phyloP scores from a whole-genome alignment of 2,113 vertebrate genomes.

The Vombatus ursinus region DNA sequence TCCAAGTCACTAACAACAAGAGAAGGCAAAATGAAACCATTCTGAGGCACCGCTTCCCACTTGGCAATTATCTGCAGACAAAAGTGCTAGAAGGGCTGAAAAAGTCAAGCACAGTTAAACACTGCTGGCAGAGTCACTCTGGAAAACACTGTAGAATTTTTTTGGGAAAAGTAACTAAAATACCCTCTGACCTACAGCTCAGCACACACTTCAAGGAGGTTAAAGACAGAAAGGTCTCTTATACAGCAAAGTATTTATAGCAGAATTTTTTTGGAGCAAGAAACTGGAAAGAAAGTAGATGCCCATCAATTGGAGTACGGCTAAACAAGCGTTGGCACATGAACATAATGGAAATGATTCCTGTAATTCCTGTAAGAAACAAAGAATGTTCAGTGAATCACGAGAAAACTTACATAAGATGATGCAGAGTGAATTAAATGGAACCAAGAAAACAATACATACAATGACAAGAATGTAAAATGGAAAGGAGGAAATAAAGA shows the following conservation, averaged over 20 bases:
- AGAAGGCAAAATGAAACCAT: not conserved
- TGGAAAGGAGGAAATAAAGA: not conserved
- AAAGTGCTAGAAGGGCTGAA: not conserved
- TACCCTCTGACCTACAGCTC: no score
- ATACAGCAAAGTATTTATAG: not conserved
- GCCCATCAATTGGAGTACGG: not conserved
- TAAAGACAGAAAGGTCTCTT: not conserved
- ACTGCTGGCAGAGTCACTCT: not conserved
- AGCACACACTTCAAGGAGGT: not conserved
- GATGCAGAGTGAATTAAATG: not conserved
- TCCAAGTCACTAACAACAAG: not conserved
- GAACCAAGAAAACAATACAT: not conserved
- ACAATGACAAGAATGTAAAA: not conserved
- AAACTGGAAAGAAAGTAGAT: not conserved
- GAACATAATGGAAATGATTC: not conserved
- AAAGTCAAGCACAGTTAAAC: not conserved
- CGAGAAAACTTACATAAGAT: not conserved
- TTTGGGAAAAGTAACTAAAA: no score
- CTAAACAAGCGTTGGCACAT: not conserved
- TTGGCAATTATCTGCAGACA: not conserved
- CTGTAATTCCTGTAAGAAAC: not conserved
- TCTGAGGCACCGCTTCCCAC: not conserved
- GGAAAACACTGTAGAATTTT: not conserved
- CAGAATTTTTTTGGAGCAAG: not conserved
- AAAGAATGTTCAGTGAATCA: not conserved